Conservation (phyloP, 2,113 vertebrate genomes). For the Caretta caretta region DNA sequence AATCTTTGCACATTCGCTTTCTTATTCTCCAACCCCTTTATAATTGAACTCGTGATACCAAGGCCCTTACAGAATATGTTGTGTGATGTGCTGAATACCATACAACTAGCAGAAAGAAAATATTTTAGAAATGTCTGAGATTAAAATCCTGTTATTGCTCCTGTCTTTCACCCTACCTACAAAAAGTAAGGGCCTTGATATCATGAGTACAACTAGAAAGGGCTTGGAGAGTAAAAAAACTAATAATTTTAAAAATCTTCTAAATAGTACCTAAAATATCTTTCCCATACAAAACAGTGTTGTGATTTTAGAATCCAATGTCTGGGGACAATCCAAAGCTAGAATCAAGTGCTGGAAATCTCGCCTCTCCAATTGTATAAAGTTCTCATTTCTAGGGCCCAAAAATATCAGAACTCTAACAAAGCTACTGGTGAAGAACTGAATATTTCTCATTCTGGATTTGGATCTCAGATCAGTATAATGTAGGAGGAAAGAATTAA, state of each 20-base stretch:
- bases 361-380: neutral
- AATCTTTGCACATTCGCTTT: neutral
- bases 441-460: neutral
- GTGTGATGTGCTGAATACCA: neutral
- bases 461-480: neutral
- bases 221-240: neutral
- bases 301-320: neutral
- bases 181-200: neutral
- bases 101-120: neutral
- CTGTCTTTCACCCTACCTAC: neutral
- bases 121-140: neutral
- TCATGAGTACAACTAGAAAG: neutral
- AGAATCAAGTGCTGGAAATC: slow-evolving; percentile 9
- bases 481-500: neutral
- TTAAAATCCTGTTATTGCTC: neutral
- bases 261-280: neutral
- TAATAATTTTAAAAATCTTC: neutral
- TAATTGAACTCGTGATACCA: no score
- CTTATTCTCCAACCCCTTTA: no score
- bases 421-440: neutral
- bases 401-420: neutral
- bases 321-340: neutral
- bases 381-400: neutral
- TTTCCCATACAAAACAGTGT: neutral
- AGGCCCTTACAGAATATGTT: neutral